Conservation (phyloP, 1,140 invertebrate species). For the Drosophila sproati region DNA sequence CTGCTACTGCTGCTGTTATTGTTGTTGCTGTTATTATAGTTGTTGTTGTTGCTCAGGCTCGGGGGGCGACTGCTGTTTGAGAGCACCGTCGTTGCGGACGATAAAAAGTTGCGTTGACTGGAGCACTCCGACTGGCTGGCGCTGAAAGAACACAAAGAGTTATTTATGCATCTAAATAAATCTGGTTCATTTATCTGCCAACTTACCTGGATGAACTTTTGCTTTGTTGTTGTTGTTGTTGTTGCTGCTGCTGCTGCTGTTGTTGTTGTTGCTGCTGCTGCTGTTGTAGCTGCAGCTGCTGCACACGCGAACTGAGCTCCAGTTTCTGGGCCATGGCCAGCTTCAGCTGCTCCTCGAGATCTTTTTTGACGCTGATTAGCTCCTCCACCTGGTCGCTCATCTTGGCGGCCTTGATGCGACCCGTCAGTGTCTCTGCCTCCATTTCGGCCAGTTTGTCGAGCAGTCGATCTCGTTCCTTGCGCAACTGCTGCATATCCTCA, state of each 20-base stretch:
- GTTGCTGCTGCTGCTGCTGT: conserved; percentile 57
- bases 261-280: conserved; percentile 54
- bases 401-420: conserved; percentile 87
- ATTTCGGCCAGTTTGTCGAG: conserved; percentile 89
- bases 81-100: conserved; percentile 80
- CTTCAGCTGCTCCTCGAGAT: conserved; percentile 88
- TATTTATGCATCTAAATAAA: background rate
- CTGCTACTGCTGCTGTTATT: conserved; percentile 60
- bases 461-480: conserved; percentile 89
- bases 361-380: conserved; percentile 86
- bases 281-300: conserved; percentile 70
- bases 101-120: conserved; percentile 82
- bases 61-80: conserved; percentile 71
- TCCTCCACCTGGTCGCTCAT: conserved; percentile 87
- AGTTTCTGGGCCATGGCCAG: conserved; percentile 86
- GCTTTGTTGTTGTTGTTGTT: conserved; percentile 39
- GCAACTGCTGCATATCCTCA: conserved; percentile 86
- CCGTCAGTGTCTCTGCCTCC: conserved; percentile 89
- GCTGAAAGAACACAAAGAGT: conserved; percentile 26
- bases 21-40: conserved; percentile 49
- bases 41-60: conserved; percentile 37
- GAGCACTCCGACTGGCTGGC: conserved; percentile 79
- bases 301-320: conserved; percentile 82
- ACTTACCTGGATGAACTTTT: conserved; percentile 79
- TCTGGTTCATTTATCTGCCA: no score